These are phyloP conservation scores for Thinocorus orbignyianus DNA, from an alignment of 2,113 vertebrate genomes.

Conservation along the genomic window DNA sequence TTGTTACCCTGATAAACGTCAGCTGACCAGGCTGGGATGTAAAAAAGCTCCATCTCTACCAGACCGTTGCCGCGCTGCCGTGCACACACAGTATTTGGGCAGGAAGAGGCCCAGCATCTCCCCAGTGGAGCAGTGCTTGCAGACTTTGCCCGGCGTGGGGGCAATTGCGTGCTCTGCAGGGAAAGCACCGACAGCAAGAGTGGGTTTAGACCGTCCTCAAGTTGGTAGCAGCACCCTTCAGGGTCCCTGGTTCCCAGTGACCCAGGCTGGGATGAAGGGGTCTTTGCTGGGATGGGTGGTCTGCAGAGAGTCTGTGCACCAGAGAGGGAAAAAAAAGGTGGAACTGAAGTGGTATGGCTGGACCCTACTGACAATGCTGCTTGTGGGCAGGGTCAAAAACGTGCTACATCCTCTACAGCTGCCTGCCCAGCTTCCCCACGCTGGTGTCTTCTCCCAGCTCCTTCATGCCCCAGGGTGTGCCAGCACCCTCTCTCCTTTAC, in stretches of 20 bases:
- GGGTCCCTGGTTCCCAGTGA: accelerated
- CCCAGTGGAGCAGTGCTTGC: background rate
- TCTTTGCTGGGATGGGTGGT: background rate
- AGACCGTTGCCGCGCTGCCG: background rate
- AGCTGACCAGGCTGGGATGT: slow-evolving; percentile 33
- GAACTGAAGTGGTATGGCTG: background rate
- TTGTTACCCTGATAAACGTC: slow-evolving; percentile 28
- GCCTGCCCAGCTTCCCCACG: background rate
- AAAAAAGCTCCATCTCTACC: slow-evolving; percentile 17
- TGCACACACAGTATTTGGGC: background rate
- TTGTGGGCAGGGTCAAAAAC: accelerated
- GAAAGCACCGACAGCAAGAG: background rate
- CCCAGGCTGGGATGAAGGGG: background rate
- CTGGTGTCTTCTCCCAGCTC: background rate
- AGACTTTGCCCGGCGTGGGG: background rate
- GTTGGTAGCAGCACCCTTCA: background rate
- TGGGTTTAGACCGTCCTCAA: background rate
- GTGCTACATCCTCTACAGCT: background rate
- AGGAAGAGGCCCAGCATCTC: slow-evolving; percentile 1
- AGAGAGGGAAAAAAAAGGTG: background rate
- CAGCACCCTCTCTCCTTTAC: background rate
- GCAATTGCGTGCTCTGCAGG: background rate
- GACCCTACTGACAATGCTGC: background rate
- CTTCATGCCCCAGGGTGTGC: background rate
- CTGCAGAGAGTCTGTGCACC: background rate